phyloP scores from a whole-genome alignment of 2,888 invertebrate genomes.

The Microctonus aethiopoides region DNA sequence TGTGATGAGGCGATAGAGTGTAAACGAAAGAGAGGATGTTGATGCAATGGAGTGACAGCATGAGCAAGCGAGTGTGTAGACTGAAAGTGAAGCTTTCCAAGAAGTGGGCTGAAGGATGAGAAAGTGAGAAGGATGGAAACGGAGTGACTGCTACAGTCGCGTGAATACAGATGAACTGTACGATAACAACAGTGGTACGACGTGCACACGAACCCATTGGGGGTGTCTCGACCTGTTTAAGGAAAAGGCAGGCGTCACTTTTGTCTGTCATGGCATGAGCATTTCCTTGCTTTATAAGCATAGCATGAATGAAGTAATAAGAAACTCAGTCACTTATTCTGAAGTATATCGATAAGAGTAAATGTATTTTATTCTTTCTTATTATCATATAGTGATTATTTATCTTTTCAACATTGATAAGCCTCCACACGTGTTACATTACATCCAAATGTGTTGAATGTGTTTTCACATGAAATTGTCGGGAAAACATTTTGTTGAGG shows the following conservation, averaged over 20 bases:
- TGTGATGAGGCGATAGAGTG: constrained; percentile 54
- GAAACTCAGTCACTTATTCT: not conserved
- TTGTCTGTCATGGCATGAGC: constrained; percentile 43
- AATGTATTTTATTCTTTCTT: not conserved
- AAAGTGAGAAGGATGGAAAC: constrained; percentile 40
- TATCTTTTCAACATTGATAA: not conserved
- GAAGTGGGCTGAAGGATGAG: constrained; percentile 31
- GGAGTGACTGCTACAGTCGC: constrained; percentile 48
- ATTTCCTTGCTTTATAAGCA: constrained; percentile 24
- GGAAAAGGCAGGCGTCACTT: constrained; percentile 42
- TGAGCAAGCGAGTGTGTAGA: constrained; percentile 47
- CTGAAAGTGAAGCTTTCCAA: constrained; percentile 43
- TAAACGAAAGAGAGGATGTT: constrained; percentile 50
- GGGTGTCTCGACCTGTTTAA: constrained; percentile 40
- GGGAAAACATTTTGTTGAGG: not conserved
- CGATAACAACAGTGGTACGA: constrained; percentile 51
- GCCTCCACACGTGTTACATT: not conserved
- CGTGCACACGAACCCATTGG: constrained; percentile 44
- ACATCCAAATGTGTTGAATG: not conserved
- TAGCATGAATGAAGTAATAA: not conserved
- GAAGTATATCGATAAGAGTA: not conserved
- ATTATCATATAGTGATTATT: not conserved
- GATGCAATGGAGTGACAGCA: constrained; percentile 59
- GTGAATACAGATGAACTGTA: constrained; percentile 63
- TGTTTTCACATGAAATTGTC: not conserved